These are phyloP conservation scores for Limanda limanda DNA, from an alignment of 2,113 vertebrate species.

Conservation along the genomic window DNA sequence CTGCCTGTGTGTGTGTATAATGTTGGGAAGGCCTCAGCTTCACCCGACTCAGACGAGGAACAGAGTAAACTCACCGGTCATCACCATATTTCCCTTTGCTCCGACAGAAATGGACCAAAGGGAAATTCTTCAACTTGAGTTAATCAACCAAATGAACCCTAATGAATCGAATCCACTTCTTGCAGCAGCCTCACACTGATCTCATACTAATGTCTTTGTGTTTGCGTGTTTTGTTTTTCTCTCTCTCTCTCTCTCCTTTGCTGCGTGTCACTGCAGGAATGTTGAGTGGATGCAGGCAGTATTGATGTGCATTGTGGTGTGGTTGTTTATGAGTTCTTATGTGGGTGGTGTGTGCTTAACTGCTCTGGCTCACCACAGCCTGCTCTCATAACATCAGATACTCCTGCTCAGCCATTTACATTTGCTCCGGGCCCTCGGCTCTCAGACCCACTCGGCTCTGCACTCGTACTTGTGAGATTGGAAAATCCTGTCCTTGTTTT, in stretches of 20 bases:
- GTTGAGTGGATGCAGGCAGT: slow-evolving; percentile 71
- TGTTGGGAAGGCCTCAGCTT: neutral
- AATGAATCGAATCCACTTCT: slow-evolving; percentile 19
- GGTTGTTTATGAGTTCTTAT: slow-evolving; percentile 71
- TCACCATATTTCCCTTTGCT: slow-evolving; percentile 4
- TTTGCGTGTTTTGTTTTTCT: slow-evolving; percentile 30
- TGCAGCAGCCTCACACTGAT: slow-evolving; percentile 11
- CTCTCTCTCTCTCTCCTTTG: slow-evolving; percentile 1
- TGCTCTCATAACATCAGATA: slow-evolving; percentile 67
- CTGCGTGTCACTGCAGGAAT: slow-evolving; percentile 71
- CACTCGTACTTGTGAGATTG: slow-evolving; percentile 26
- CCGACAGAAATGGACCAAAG: neutral
- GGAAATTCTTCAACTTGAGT: neutral
- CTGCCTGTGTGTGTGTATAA: slow-evolving; percentile 25
- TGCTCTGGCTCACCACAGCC: slow-evolving; percentile 62
- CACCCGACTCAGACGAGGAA: slow-evolving; percentile 21
- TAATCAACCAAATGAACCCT: slow-evolving; percentile 12
- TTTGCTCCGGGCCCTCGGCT: slow-evolving; percentile 41
- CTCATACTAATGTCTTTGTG: slow-evolving; percentile 23
- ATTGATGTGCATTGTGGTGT: slow-evolving; percentile 70
- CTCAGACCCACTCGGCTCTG: slow-evolving; percentile 19
- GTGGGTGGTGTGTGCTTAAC: slow-evolving; percentile 73
- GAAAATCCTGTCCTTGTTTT: neutral
- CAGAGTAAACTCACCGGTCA: slow-evolving; percentile 26
- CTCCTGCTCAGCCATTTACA: slow-evolving; percentile 62